A percentile compares a stretch with the other conserved stretches of the same genome.
Evolutionary conservation across 2,888 invertebrate genomes (phyloP).

Genomic region (Yponomeuta cagnagella): DNA sequence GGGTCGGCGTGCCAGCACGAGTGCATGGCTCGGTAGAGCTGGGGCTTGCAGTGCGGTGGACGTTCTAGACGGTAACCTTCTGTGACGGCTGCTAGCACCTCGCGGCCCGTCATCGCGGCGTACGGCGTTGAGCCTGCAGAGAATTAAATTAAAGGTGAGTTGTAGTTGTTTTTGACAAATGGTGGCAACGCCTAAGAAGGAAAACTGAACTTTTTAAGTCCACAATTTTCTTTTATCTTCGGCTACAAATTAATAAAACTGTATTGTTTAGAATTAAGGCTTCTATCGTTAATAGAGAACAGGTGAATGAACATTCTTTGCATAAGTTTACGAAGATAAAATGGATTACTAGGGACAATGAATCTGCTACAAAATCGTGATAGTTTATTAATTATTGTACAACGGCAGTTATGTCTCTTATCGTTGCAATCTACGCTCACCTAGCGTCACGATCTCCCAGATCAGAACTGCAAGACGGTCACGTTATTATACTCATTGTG

Average conservation of each 20-base stretch:
- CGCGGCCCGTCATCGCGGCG: slow-evolving; percentile 88
- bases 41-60: slow-evolving; percentile 85
- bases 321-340: too few relatives aligned
- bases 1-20: slow-evolving; percentile 81
- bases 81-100: slow-evolving; percentile 87
- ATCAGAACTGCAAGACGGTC: too few relatives aligned
- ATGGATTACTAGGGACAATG: too few relatives aligned
- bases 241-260: too few relatives aligned
- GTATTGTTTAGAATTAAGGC: too few relatives aligned
- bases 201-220: background rate
- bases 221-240: too few relatives aligned
- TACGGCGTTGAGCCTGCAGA: slow-evolving; percentile 88
- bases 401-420: background rate
- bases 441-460: too few relatives aligned
- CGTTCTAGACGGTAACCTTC: slow-evolving; percentile 86
- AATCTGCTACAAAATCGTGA: too few relatives aligned
- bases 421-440: too few relatives aligned
- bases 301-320: too few relatives aligned
- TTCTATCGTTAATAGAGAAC: too few relatives aligned
- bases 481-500: too few relatives aligned
- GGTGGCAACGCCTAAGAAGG: background rate
- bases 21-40: slow-evolving; percentile 68
- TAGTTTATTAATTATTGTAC: background rate
- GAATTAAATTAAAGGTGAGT: background rate
- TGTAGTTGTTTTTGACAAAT: background rate